A percentile compares a stretch with the other conserved stretches of the same genome.
Conservation (phyloP, 1,140 invertebrate species). For the Cydia pomonella region DNA sequence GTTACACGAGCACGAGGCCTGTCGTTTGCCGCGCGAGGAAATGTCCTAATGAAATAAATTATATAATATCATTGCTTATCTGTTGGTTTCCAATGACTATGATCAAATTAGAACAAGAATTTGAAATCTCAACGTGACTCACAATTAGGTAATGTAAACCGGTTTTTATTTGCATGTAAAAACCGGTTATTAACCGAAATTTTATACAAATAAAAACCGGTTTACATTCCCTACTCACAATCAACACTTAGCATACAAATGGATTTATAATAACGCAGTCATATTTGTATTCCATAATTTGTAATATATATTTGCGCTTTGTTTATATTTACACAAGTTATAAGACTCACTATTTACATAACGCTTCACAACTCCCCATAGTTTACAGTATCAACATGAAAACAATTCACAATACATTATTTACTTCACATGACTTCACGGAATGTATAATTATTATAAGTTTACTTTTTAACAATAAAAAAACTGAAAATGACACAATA, state of each 20-base stretch:
- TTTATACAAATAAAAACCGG: too few species aligned
- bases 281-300: neutral
- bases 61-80: too few species aligned
- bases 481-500: too few species aligned
- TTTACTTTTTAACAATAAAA: too few species aligned
- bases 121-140: neutral
- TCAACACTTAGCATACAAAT: neutral
- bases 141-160: too few species aligned
- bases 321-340: neutral
- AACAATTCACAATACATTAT: constrained; percentile 1
- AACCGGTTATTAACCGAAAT: too few species aligned
- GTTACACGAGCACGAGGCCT: too few species aligned
- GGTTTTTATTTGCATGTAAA: too few species aligned
- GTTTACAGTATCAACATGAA: neutral
- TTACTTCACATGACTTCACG: neutral
- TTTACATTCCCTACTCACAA: too few species aligned
- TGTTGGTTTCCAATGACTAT: neutral
- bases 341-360: neutral
- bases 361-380: neutral
- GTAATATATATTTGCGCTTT: constrained; percentile 14
- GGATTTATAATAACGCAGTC: neutral
- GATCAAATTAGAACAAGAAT: neutral
- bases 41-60: too few species aligned
- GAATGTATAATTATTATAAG: too few species aligned
- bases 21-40: too few species aligned